Evolutionary conservation across 2,797 vertebrate genomes (phyloP).

Genomic region (Sebastiscus albofasciatus): DNA sequence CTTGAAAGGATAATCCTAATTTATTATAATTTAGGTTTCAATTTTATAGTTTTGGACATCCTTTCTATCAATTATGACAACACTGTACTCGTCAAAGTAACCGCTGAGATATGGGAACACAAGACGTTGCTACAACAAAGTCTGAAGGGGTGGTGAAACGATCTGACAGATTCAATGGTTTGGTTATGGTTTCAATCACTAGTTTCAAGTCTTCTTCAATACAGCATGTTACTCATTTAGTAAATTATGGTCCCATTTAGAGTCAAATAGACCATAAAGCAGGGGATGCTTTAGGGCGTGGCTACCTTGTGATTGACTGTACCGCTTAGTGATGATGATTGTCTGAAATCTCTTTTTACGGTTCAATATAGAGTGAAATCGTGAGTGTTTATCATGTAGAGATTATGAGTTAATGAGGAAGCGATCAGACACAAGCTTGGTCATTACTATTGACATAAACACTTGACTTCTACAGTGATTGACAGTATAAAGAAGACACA

Average conservation of each 20-base stretch:
- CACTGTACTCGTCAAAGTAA: background rate
- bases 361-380: background rate
- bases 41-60: background rate
- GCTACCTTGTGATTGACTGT: background rate
- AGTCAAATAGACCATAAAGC: no score
- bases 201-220: no score
- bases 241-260: no score
- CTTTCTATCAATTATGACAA: background rate
- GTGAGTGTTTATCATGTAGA: background rate
- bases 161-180: background rate
- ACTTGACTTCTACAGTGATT: background rate
- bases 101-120: background rate
- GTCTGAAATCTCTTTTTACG: background rate
- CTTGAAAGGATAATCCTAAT: background rate
- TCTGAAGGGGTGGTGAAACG: background rate
- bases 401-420: background rate
- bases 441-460: background rate
- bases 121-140: background rate
- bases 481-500: background rate
- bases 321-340: background rate
- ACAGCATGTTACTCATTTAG: no score
- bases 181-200: no score
- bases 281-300: no score
- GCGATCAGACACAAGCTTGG: background rate
- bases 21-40: background rate